Evolutionary conservation across 2,113 vertebrate species (phyloP), one percentile per base, ranked within the genome.

Genomic region (Circaetus gallicus): DNA sequence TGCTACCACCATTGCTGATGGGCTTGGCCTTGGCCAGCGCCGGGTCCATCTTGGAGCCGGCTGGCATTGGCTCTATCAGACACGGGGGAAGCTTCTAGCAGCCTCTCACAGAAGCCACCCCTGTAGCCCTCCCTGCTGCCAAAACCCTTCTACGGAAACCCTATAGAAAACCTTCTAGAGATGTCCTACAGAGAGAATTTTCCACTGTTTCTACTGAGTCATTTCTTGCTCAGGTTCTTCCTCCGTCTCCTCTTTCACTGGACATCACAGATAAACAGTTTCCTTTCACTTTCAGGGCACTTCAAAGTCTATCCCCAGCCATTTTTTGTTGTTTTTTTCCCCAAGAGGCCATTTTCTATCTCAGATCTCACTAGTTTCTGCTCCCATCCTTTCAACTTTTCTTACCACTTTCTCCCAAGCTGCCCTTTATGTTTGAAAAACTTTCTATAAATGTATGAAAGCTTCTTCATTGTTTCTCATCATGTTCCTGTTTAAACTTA

Each of bases 351-450:
- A 7, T 58, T 93, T 93, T 11, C 59, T 84, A 8, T 19, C 80
- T 95, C 72, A 89, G n/a, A 81, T 91, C 67, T 89, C 22, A 7
- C 22, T 66, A 7, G 32, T 12, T 91, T 94, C 52, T 73, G 34
- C 78, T 96, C 25, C 29, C 29, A 24, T 90, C 34, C 72, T 94
- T 96, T 89, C 69, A 82, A 6, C 50, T 91, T 89, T 74, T 81
- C 50, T 17, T 71, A 56, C 20, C 20, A 55, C 13, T 93, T 87
- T 87, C 42, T 93, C 29, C 69, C 45, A 87, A 34, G 32, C 24
- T 87, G 29, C 13, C 15, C 32, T 83, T 79, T 62, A 42, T 29
- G 17, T 56, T 92, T 82, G 47, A 93, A 92, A 69, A 82, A 59
- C 20, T 67, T 85, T 50, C 7, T 59, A 6, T 70, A 74, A 34